Percentiles rank a stretch among this genome's conserved stretches.
Conservation (phyloP, 2,888 invertebrate species). For the Ariolimax columbianus region DNA sequence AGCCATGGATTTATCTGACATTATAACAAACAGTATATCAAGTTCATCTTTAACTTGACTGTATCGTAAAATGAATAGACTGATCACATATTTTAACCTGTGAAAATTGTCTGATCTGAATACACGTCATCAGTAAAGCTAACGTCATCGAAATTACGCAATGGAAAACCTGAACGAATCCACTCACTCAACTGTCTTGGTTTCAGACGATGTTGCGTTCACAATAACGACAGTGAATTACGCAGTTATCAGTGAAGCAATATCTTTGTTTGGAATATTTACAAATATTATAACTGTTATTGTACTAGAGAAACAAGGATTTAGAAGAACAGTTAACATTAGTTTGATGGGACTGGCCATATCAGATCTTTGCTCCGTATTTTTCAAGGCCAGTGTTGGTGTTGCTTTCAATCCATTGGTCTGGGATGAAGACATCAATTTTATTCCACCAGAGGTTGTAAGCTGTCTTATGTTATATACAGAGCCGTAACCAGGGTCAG, state of each 20-base stretch:
- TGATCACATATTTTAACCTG: no score
- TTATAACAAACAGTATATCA: no score
- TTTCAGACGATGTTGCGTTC: conserved; percentile 4
- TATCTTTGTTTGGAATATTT: conserved; percentile 31
- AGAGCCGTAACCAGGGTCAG: neutral
- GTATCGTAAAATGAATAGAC: no score
- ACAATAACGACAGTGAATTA: conserved; percentile 1
- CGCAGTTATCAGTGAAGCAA: neutral
- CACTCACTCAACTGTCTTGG: neutral
- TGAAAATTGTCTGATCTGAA: no score
- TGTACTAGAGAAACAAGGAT: conserved; percentile 15
- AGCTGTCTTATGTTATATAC: neutral
- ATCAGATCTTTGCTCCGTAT: conserved; percentile 12
- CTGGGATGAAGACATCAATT: neutral
- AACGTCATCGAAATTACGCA: no score
- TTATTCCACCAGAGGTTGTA: conserved; percentile 10
- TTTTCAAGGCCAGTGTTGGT: conserved; percentile 8
- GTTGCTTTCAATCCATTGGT: conserved; percentile 14
- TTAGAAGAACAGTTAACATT: conserved; percentile 19
- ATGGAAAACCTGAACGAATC: neutral
- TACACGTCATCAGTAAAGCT: no score
- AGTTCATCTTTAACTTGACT: no score
- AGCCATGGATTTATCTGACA: no score
- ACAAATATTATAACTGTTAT: conserved; percentile 21
- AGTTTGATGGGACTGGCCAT: conserved; percentile 17